Evolutionary conservation across 2,797 vertebrate species (phyloP).

Genomic region (Malacoraja senta): DNA sequence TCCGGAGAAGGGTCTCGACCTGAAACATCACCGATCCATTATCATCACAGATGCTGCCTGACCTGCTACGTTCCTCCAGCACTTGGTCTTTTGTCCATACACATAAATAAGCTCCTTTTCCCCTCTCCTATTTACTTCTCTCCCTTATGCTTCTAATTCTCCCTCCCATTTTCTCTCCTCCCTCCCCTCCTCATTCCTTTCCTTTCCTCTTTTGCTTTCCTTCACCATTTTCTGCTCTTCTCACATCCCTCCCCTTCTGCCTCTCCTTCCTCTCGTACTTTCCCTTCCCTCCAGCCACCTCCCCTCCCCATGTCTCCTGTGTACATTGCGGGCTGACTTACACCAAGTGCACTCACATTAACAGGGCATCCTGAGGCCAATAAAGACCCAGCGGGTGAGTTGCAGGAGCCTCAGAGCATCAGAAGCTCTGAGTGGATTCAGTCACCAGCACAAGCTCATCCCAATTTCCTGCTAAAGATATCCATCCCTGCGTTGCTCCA

Average conservation of each 20-base stretch:
- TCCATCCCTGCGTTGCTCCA: background rate
- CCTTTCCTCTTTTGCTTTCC: background rate
- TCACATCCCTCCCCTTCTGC: too few species aligned
- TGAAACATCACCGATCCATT: too few species aligned
- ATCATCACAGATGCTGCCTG: too few species aligned
- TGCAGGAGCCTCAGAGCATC: background rate
- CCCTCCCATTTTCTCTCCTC: too few species aligned
- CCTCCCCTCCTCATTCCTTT: background rate
- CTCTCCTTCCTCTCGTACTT: background rate
- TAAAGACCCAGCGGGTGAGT: too few species aligned
- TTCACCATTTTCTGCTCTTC: background rate
- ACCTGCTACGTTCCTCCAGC: too few species aligned
- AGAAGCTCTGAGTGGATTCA: background rate
- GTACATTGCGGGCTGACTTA: background rate
- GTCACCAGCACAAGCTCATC: background rate
- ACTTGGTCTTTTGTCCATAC: too few species aligned
- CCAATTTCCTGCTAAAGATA: background rate
- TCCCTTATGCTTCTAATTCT: background rate
- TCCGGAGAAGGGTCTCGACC: too few species aligned
- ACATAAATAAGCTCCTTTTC: too few species aligned
- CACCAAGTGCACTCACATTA: background rate
- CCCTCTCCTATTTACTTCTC: background rate
- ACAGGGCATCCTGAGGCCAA: background rate
- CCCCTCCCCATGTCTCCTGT: background rate
- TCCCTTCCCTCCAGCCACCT: background rate